A percentile compares a stretch with the other conserved stretches of the same genome.
phyloP scores from a whole-genome alignment of 2,113 vertebrate species.

The Apteryx mantelli region DNA sequence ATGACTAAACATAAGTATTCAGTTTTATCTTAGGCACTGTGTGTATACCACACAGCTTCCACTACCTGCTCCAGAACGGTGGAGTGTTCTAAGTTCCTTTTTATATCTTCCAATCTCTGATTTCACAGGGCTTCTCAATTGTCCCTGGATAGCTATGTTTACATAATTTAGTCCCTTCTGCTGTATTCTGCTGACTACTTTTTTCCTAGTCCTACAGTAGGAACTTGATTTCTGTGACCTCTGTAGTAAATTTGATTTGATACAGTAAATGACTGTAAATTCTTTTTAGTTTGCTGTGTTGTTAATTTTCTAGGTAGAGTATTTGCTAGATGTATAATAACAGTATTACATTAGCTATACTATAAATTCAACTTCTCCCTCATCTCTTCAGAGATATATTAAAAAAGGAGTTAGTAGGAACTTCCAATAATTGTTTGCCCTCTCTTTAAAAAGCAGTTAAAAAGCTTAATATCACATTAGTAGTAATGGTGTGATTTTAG shows the following conservation, averaged over 20 bases:
- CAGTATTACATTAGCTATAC: background rate
- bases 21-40: background rate
- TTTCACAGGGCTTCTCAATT: background rate
- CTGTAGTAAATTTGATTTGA: background rate
- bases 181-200: background rate
- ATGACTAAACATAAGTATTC: background rate
- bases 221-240: background rate
- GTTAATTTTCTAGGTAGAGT: background rate
- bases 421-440: background rate
- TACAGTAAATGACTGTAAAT: background rate
- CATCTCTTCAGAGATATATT: background rate
- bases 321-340: background rate
- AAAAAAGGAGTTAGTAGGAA: background rate
- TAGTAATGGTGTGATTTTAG: background rate
- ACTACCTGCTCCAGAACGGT: background rate
- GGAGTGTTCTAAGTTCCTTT: background rate
- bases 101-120: background rate
- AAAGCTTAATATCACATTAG: background rate
- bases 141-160: background rate
- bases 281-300: background rate
- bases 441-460: background rate
- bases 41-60: fast-evolving
- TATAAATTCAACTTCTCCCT: background rate
- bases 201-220: background rate
- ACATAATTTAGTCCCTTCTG: background rate